Base-by-base conservation (phyloP, 2,797 vertebrate genomes). In the Gallinago nigripennis region DNA sequence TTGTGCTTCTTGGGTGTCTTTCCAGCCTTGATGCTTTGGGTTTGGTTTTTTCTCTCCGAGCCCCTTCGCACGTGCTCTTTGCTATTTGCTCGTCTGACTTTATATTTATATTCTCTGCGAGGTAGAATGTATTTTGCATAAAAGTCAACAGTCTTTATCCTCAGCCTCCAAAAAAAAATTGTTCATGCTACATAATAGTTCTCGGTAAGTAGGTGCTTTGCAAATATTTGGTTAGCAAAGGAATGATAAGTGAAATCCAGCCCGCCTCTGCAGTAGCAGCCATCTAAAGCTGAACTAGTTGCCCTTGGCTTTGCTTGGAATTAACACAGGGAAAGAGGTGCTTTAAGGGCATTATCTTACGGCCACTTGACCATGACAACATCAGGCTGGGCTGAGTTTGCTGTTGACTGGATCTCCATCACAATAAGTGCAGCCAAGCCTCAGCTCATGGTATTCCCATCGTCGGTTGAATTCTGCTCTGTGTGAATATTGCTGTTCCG, bases 171-270 rank as follows among this genome's bases (percentile, higher is more conserved):
- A 43, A 91, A 95, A 54, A 48, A 48, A 46, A 46, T 9, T 60
- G 68, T 85, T 83, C 71, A 11, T 92, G 8, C 33, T 78, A n/a
- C 31, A 14, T 69, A 30, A 46, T 57, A 86, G 45, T 58, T 83
- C 45, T 39, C 23, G 28, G 19, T 88, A 77, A 71, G 72, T 75
- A 64, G 72, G 45, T 68, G 68, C 75, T 91, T 72, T 77, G 69
- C 78, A 80, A 96, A 75, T 85, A 80, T 53, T 92, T 95, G 87
- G 51, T 41, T 88, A 91, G 41, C 19, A 6, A 35, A 94, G 65
- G 85, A 85, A 61, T 69, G 63, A 11, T 33, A 53, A 83, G 35
- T 81, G 28, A 82, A 85, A 68, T 73, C 45, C 33, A 46, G 41
- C 2, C 8, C 41, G 25, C 45, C 41, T 86, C 18, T 41, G 2